Evolutionary conservation across 2,113 vertebrate species (phyloP).

Genomic region (Paralichthys olivaceus): DNA sequence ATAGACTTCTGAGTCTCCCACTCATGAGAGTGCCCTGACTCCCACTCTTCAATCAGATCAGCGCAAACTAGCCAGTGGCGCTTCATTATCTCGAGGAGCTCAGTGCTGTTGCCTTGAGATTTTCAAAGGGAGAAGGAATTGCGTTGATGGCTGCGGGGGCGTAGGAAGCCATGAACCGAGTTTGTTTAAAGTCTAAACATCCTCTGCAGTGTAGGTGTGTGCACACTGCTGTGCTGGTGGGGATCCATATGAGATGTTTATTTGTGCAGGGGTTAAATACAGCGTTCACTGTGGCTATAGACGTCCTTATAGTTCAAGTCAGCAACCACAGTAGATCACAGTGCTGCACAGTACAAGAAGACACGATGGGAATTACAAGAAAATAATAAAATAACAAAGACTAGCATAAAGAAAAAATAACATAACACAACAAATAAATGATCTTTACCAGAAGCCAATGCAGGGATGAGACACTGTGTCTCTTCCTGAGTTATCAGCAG

Average conservation of each 20-base stretch:
- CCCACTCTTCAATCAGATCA: slow-evolving; percentile 51
- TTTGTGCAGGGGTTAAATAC: slow-evolving; percentile 32
- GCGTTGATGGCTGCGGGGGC: slow-evolving; percentile 45
- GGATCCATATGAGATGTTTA: slow-evolving; percentile 17
- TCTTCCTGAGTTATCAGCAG: too few species aligned
- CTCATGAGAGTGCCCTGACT: slow-evolving; percentile 48
- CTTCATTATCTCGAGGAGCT: slow-evolving; percentile 63
- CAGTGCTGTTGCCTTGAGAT: slow-evolving; percentile 55
- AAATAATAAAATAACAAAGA: too few species aligned
- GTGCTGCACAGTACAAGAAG: background rate
- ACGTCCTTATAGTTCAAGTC: background rate
- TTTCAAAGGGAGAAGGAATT: slow-evolving; percentile 62
- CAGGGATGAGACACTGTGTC: too few species aligned
- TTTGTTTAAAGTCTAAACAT: slow-evolving; percentile 66
- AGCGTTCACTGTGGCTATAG: background rate
- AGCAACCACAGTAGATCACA: background rate
- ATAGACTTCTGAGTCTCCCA: slow-evolving; percentile 59
- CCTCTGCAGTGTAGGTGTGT: slow-evolving; percentile 59
- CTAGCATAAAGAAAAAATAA: too few species aligned
- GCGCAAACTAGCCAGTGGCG: slow-evolving; percentile 45
- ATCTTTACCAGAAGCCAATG: too few species aligned
- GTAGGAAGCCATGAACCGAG: slow-evolving; percentile 48
- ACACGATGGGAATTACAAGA: too few species aligned
- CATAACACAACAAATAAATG: background rate
- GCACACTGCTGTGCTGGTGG: background rate